phyloP scores from a whole-genome alignment of 2,797 vertebrate genomes.

The Octomys mimax region DNA sequence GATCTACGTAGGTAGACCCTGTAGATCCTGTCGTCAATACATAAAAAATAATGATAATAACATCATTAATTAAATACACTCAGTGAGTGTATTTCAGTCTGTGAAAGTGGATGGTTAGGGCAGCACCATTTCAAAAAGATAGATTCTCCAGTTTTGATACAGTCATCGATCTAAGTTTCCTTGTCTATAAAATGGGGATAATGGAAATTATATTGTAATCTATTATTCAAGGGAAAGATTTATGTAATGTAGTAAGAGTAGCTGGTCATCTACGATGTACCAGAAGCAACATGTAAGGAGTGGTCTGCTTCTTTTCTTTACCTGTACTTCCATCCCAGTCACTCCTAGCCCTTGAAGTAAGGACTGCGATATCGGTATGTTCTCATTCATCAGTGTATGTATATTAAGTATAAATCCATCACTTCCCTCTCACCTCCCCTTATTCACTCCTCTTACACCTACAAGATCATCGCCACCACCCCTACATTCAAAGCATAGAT shows the following conservation, averaged over 20 bases:
- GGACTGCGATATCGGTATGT: neutral
- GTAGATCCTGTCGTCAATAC: too few relatives aligned
- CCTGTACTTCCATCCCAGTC: neutral
- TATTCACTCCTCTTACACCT: neutral
- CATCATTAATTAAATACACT: neutral
- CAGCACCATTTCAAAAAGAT: neutral
- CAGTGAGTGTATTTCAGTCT: neutral
- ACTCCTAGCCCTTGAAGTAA: neutral
- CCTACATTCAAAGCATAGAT: neutral
- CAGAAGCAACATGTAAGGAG: neutral
- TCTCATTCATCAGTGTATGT: neutral
- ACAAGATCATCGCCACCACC: neutral
- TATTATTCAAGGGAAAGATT: neutral
- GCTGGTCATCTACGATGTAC: neutral
- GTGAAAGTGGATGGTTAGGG: neutral
- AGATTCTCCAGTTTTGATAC: neutral
- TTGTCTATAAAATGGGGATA: slow-evolving; percentile 4
- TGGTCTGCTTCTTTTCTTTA: neutral
- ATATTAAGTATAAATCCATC: neutral
- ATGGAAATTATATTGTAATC: neutral
- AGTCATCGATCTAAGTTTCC: neutral
- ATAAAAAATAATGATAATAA: too few relatives aligned
- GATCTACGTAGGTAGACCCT: too few relatives aligned
- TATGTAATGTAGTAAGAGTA: neutral
- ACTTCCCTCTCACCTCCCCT: neutral